Evolutionary conservation across 2,113 vertebrate species (phyloP).

Genomic region (Petrocephalus microphthalmus): DNA sequence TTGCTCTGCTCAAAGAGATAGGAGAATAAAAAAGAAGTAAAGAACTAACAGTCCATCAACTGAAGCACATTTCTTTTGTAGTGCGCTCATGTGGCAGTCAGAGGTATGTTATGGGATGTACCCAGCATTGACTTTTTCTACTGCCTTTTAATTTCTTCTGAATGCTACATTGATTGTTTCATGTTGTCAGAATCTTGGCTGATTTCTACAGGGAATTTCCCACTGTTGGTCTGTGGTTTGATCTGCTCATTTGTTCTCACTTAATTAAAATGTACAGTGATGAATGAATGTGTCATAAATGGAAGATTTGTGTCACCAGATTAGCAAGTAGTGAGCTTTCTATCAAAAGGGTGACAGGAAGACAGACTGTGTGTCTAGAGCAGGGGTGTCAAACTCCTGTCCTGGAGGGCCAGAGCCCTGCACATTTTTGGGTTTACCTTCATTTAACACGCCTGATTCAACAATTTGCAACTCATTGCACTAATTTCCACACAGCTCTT

Average conservation of each 20-base stretch:
- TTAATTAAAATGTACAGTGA: not conserved
- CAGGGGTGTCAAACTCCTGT: too few relatives aligned
- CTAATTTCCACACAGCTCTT: too few relatives aligned
- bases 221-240: not conserved
- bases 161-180: not conserved
- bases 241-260: not conserved
- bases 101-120: not conserved
- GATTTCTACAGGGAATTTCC: not conserved
- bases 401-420: too few relatives aligned
- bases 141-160: not conserved
- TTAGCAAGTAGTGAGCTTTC: not conserved
- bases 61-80: not conserved
- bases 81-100: not conserved
- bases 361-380: not conserved
- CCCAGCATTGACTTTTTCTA: not conserved
- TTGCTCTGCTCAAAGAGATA: not conserved
- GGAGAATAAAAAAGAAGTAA: not conserved
- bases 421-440: too few relatives aligned
- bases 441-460: too few relatives aligned
- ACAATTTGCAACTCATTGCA: too few relatives aligned
- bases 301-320: slow-evolving; percentile 1
- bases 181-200: not conserved
- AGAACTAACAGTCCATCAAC: not conserved
- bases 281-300: not conserved
- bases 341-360: not conserved